phyloP scores from a whole-genome alignment of 2,113 vertebrate genomes.

The Silurus asotus region DNA sequence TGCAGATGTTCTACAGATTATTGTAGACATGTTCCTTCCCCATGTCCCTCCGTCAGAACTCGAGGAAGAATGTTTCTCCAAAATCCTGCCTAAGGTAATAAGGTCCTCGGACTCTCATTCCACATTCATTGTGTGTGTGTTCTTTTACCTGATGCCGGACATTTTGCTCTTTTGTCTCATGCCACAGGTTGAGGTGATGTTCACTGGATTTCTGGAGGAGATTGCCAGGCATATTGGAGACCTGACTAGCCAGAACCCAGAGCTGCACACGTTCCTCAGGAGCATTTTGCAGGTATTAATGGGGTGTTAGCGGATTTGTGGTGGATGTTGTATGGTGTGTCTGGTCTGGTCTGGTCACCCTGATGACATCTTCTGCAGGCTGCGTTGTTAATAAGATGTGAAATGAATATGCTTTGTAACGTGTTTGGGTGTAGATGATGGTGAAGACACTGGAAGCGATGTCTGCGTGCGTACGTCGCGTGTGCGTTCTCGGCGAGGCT shows the following conservation, averaged over 20 bases:
- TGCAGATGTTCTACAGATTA: conserved; percentile 83
- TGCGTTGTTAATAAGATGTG: background rate
- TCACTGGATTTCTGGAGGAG: conserved; percentile 82
- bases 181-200: conserved; percentile 79
- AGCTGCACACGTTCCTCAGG: conserved; percentile 68
- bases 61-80: conserved; percentile 83
- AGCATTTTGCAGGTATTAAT: conserved; percentile 44
- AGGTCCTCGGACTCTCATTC: conserved; percentile 2
- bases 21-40: conserved; percentile 89
- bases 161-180: background rate
- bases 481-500: conserved; percentile 73
- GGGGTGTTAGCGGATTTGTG: no score
- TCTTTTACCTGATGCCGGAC: background rate
- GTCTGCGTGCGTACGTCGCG: conserved; percentile 76
- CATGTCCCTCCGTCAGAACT: conserved; percentile 80
- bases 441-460: conserved; percentile 80
- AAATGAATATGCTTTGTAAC: no score
- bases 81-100: conserved; percentile 90
- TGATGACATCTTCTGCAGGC: background rate
- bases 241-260: conserved; percentile 83
- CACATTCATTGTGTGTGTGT: background rate
- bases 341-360: background rate
- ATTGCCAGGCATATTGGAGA: conserved; percentile 78
- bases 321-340: background rate
- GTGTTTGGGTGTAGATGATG: conserved; percentile 70